Evolutionary conservation across 2,113 vertebrate species (phyloP).

Genomic region (Cyphomyrus discorhynchus): DNA sequence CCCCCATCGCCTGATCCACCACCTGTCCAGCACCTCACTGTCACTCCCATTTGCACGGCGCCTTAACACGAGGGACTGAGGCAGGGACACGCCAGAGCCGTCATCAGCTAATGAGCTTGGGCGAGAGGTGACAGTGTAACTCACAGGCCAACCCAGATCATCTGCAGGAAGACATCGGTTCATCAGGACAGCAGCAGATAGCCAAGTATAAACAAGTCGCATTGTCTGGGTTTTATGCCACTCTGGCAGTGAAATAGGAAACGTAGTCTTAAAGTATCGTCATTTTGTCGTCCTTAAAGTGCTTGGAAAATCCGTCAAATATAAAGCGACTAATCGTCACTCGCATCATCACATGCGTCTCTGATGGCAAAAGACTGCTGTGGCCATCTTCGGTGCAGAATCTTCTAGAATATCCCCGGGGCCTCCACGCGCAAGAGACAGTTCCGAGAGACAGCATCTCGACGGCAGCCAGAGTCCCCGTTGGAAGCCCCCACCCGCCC

Average conservation of each 20-base stretch:
- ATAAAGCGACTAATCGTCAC: not conserved
- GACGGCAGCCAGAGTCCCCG: not conserved
- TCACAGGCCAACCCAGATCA: not conserved
- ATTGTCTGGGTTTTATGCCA: not conserved
- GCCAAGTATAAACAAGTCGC: not conserved
- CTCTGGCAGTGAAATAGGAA: not conserved
- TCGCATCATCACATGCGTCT: not conserved
- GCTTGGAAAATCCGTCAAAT: not conserved
- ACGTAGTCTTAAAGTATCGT: not conserved
- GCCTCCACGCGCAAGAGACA: not conserved
- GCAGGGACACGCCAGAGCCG: not conserved
- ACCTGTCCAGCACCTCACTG: not conserved
- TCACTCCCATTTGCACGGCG: not conserved
- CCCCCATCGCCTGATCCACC: not conserved
- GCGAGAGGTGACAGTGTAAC: not conserved
- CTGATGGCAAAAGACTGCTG: not conserved
- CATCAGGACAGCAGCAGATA: not conserved
- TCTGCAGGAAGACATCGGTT: not conserved
- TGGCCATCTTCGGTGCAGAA: not conserved
- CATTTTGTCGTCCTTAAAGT: not conserved
- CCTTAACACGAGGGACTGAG: not conserved
- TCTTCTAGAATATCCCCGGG: not conserved
- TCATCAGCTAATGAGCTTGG: not conserved
- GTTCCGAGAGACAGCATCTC: not conserved
- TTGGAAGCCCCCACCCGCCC: not conserved